A percentile compares a stretch with the other conserved stretches of the same genome.
These are phyloP conservation scores for Ciconia stormi DNA, from an alignment of 2,113 vertebrate species.

Conservation along the genomic window DNA sequence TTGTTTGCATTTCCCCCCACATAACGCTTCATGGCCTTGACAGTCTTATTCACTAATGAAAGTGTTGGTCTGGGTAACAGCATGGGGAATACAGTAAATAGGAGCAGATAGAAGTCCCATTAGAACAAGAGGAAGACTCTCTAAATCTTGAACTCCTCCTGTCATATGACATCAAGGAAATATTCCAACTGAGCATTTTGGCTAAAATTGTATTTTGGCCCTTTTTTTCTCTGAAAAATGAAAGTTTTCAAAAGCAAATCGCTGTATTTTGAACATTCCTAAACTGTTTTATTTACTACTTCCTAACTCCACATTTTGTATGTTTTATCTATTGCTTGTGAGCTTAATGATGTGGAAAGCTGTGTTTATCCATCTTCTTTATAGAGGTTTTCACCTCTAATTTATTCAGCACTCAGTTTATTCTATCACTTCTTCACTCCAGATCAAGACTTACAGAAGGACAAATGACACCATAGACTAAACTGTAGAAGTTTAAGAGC, in stretches of 20 bases:
- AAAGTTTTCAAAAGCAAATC: not conserved
- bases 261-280: not conserved
- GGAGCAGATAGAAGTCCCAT: not conserved
- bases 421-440: not conserved
- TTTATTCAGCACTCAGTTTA: slow-evolving; percentile 11
- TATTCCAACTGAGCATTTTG: not conserved
- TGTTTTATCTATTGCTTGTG: not conserved
- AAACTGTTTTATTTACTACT: not conserved
- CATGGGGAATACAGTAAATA: not conserved
- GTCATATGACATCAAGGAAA: not conserved
- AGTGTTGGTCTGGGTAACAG: not conserved
- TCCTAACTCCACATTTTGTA: not conserved
- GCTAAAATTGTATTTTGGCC: not conserved
- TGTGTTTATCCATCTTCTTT: slow-evolving; percentile 23
- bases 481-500: not conserved
- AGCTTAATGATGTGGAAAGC: not conserved
- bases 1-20: not conserved
- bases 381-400: slow-evolving; percentile 4
- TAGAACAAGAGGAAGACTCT: not conserved
- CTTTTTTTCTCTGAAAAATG: not conserved
- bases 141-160: not conserved
- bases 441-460: not conserved
- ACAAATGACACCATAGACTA: not conserved
- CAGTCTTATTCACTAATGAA: not conserved
- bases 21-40: not conserved